Base-by-base conservation (phyloP, 2,113 vertebrate genomes). In the Egretta garzetta region DNA sequence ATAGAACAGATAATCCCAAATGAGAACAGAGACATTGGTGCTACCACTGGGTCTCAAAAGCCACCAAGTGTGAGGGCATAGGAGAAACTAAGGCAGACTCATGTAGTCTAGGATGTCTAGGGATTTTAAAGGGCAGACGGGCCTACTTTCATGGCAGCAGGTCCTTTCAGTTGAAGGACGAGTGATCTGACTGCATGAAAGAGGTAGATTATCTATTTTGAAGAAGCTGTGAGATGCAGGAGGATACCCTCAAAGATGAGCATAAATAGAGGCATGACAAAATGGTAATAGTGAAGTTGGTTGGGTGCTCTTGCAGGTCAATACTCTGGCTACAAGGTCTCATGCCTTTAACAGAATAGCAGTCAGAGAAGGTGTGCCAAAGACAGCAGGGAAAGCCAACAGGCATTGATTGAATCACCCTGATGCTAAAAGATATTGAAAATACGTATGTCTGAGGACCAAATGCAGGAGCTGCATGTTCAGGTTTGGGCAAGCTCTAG, bases 11-110 rank as follows among this genome's bases (percentile, higher is more conserved):
- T 49, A 41, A 50, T 58, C 23, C 30, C 73, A 74, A 79, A 45
- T 0, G 0, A 89, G 66, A 86, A n/a, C 33, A 47, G 37, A 41
- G 45, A 37, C 4, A 2, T 37, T 58, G 33, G 6, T 71, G 37
- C 33, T 75, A n/a, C 30, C 20, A 12, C 41, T 53, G 33, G 4
- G 10, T 62, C 50, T 80, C 55, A 49, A 80, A 80, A 80, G 8
- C 37, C 28, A 73, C 24, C 28, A 35, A 11, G 17, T 35, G 52
- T 67, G 73, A 81, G 24, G 50, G 50, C 19, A 37, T 1, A 20
- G 45, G 27, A 79, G 26, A 26, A 74, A 22, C 17, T 47, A 26
- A 58, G 33, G 26, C 32, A 59, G 55, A 16, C 7, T 60, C 4
- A 4, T 9, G 22, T 47, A 75, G 9, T 50, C 21, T 67, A 32